Conservation (phyloP, 2,113 vertebrate genomes). For the Microcebus ravelobensis region DNA sequence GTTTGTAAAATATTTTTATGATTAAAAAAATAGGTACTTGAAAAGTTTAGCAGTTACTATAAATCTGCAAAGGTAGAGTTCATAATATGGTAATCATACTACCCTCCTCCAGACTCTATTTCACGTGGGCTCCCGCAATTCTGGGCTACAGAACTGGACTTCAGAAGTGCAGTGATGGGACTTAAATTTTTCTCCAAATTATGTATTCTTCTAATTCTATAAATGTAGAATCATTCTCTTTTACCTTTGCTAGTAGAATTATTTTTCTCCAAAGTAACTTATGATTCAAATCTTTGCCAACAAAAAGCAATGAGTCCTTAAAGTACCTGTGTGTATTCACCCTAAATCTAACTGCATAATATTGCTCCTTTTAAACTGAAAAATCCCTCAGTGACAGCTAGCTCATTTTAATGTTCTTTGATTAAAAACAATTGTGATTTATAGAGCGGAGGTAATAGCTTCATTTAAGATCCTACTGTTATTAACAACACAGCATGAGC, state of each 20-base stretch:
- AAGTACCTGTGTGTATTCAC: neutral
- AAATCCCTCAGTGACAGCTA: slow-evolving; percentile 53
- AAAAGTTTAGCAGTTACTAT: neutral
- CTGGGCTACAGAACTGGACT: neutral
- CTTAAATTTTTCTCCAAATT: neutral
- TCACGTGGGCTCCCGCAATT: neutral
- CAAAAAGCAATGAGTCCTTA: neutral
- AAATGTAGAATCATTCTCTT: neutral
- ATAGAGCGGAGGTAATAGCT: slow-evolving; percentile 59
- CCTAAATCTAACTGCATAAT: slow-evolving; percentile 10
- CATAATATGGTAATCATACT: neutral
- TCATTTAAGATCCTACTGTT: slow-evolving; percentile 38
- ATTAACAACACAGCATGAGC: slow-evolving; percentile 65
- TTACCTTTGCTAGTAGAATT: neutral
- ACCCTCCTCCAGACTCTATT: neutral
- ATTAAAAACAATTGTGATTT: slow-evolving; percentile 77
- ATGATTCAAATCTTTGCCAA: slow-evolving; percentile 10
- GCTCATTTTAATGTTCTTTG: slow-evolving; percentile 70
- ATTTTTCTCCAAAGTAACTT: neutral
- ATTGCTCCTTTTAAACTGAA: slow-evolving; percentile 17
- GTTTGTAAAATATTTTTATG: neutral
- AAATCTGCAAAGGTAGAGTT: neutral
- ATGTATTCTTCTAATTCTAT: neutral
- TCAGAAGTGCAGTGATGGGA: neutral
- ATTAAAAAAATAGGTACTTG: neutral